These are phyloP conservation scores for Drosophila repletoides DNA, from an alignment of 1,140 invertebrate species.

Conservation along the genomic window DNA sequence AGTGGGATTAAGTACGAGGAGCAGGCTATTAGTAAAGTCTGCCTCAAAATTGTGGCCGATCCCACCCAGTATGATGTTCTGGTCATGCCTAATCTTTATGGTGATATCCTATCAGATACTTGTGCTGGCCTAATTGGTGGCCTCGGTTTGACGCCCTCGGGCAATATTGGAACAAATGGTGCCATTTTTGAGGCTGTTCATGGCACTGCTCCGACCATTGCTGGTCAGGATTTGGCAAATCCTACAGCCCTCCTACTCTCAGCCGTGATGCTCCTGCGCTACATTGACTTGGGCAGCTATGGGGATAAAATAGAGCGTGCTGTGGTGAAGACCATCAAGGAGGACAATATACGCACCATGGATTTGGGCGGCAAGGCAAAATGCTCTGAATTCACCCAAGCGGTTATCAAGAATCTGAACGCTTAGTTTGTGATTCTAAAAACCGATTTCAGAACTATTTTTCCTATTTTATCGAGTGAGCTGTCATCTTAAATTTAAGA, in stretches of 20 bases:
- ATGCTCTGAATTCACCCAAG: slow-evolving; percentile 98
- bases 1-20: slow-evolving; percentile 98
- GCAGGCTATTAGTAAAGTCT: slow-evolving; percentile 98
- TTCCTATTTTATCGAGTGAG: no score
- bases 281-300: slow-evolving; percentile 93
- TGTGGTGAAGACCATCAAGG: slow-evolving; percentile 94
- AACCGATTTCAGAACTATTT: no score
- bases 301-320: slow-evolving; percentile 94
- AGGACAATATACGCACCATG: slow-evolving; percentile 93
- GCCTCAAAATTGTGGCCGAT: slow-evolving; percentile 99
- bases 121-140: slow-evolving; percentile 99
- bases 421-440: no score
- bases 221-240: slow-evolving; percentile 98
- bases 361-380: slow-evolving; percentile 98
- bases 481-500: no score
- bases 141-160: slow-evolving; percentile 98
- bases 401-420: slow-evolving; percentile 87
- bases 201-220: slow-evolving; percentile 99
- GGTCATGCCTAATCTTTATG: slow-evolving; percentile 99
- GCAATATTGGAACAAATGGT: slow-evolving; percentile 98
- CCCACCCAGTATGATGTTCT: slow-evolving; percentile 97
- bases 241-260: slow-evolving; percentile 98
- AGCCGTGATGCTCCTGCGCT: slow-evolving; percentile 98
- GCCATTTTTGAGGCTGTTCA: slow-evolving; percentile 99
- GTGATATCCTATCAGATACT: slow-evolving; percentile 99